Evolutionary conservation across 2,888 invertebrate species (phyloP), one percentile per base, ranked within the genome.

Genomic region (Toxonevra muliebris): DNA sequence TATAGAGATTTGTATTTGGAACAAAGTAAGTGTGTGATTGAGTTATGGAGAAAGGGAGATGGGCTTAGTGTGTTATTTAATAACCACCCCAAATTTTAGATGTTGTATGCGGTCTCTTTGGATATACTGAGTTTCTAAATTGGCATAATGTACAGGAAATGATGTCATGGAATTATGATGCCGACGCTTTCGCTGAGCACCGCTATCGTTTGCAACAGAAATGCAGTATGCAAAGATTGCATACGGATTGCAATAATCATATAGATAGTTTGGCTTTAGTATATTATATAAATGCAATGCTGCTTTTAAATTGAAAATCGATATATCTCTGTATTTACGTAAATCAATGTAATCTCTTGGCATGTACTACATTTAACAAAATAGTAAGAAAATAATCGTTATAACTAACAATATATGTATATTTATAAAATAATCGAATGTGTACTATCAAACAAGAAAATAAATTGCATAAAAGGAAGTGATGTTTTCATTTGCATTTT

Each of bases 1-100:
- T 82, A 82, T 69, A 76, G 75, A 53, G 83, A 84, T 73, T 78
- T 83, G 43, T 83, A 79, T 75, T 74, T 83, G 68, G 84, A 83
- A 68, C 83, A 83, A 73, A 79, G 83, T 83, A 66, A 76, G 77
- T 69, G 30, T 40, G 60, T 64, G 30, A 30, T 30, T 30, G 30
- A 30, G 30, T 30, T 30, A 30, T 7, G 7, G 30, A 2, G 30
- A 30, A 30, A 30, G 2, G 30, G 30, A 30, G 30, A 4, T 2
- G 30, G 7, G 50, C 8, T 48, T 48, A 30, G 30, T 30, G 30
- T 30, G 30, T 2, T 30, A 30, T 30, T 30, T 4, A 30, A 30
- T 30, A 4, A 30, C 7, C 30, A 30, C 7, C 3, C 3, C 30
- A 12, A 7, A 54, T 72, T 74, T 19, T 73, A 82, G 81, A 75